phyloP scores from a whole-genome alignment of 1,140 invertebrate genomes.

The Euura lappo region DNA sequence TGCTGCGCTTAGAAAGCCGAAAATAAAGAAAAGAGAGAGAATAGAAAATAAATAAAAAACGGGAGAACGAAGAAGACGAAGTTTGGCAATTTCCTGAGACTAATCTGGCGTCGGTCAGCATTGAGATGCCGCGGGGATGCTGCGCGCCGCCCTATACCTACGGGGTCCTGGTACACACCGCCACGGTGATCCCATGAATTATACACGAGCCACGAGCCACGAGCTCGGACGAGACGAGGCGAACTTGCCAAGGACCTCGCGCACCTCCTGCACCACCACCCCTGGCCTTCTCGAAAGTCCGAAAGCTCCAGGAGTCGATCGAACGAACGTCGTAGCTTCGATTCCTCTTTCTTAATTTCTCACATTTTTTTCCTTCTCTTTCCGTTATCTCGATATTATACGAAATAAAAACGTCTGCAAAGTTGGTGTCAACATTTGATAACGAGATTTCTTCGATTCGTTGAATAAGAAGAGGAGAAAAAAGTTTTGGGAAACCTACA shows the following conservation, averaged over 20 bases:
- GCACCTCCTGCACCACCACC: constrained; percentile 25
- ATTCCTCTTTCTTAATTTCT: background rate
- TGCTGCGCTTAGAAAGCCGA: constrained; percentile 9
- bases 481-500: no score
- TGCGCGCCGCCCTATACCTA: background rate
- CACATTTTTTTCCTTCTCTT: background rate
- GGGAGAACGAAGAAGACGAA: constrained; percentile 41
- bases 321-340: constrained; percentile 17
- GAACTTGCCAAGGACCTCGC: no score
- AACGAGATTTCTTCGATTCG: no score
- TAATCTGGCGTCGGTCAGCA: constrained; percentile 61
- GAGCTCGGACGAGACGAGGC: background rate
- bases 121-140: constrained; percentile 55
- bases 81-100: constrained; percentile 62
- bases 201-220: constrained; percentile 46
- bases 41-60: background rate
- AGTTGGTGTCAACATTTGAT: no score
- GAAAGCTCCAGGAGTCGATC: constrained; percentile 19
- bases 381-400: background rate
- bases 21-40: background rate
- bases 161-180: constrained; percentile 35
- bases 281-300: background rate
- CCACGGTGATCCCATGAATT: constrained; percentile 55
- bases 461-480: no score
- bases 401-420: no score